A percentile compares a stretch with the other conserved stretches of the same genome.
Evolutionary conservation across 2,797 vertebrate species (phyloP).

Genomic region (Gephyroberyx darwinii): DNA sequence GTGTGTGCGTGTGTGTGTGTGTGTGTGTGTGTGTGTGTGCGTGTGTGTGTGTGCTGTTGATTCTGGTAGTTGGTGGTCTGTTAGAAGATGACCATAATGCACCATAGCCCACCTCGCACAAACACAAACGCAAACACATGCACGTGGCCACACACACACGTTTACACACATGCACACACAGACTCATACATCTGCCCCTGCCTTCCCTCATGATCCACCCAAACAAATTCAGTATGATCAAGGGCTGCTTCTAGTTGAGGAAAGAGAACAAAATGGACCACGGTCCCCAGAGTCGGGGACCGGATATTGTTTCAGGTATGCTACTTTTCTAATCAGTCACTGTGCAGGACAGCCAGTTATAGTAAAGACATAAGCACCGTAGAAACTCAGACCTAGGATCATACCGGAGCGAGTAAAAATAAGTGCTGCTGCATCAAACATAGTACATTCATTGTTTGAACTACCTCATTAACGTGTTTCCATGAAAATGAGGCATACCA

Average conservation of each 20-base stretch:
- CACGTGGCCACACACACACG: not conserved
- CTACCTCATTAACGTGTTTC: slow-evolving; percentile 21
- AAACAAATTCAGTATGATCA: slow-evolving; percentile 4
- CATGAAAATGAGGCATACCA: slow-evolving; percentile 14
- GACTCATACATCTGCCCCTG: not conserved
- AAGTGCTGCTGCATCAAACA: slow-evolving; percentile 4
- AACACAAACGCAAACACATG: not conserved
- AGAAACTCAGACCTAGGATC: not conserved
- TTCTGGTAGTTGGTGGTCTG: slow-evolving; percentile 3
- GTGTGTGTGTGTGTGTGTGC: not conserved
- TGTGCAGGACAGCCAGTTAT: not conserved
- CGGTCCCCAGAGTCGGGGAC: not conserved
- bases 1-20: not conserved
- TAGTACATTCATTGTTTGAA: slow-evolving; percentile 32
- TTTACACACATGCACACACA: not conserved
- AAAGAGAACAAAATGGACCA: slow-evolving; percentile 11
- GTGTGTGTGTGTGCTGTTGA: not conserved
- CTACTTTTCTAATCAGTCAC: not conserved
- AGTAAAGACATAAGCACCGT: not conserved
- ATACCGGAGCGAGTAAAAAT: not conserved
- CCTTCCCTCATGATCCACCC: not conserved
- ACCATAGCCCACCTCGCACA: not conserved
- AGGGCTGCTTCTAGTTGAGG: not conserved
- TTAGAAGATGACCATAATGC: slow-evolving; percentile 1
- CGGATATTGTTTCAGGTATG: not conserved